Percentiles rank a stretch among this genome's conserved stretches.
Conservation (phyloP, 2,888 invertebrate genomes). For the Theretra japonica region DNA sequence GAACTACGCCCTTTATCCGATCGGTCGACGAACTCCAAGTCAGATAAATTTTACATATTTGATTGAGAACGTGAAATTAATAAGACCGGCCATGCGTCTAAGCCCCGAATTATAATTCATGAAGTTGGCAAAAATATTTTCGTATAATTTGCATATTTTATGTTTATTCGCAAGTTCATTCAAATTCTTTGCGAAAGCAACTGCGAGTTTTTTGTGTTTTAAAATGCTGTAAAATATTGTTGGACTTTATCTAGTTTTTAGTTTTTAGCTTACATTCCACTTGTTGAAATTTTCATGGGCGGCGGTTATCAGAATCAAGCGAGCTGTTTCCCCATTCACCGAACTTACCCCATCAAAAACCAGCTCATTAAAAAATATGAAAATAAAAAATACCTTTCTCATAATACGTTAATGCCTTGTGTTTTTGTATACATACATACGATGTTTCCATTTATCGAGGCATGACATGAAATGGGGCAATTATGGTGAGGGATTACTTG, state of each 20-base stretch:
- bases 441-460: constrained; percentile 35
- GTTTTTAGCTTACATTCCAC: not conserved
- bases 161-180: not conserved
- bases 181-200: not conserved
- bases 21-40: constrained; percentile 26
- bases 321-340: too few relatives aligned
- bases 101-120: constrained; percentile 1
- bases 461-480: constrained; percentile 57
- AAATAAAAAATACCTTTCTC: too few relatives aligned
- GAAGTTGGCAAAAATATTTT: not conserved
- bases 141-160: not conserved
- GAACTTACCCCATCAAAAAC: too few relatives aligned
- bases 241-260: too few relatives aligned
- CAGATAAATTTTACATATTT: constrained; percentile 28
- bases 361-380: too few relatives aligned
- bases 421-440: not conserved
- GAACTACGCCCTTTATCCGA: constrained; percentile 47
- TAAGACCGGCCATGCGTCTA: not conserved
- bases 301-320: too few relatives aligned
- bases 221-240: not conserved
- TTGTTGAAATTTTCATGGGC: too few relatives aligned
- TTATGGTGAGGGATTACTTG: constrained; percentile 72
- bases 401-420: not conserved
- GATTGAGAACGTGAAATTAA: constrained; percentile 25
- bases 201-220: too few relatives aligned